Conservation (phyloP, 2,797 vertebrate species). For the Buphagus erythrorhynchus region DNA sequence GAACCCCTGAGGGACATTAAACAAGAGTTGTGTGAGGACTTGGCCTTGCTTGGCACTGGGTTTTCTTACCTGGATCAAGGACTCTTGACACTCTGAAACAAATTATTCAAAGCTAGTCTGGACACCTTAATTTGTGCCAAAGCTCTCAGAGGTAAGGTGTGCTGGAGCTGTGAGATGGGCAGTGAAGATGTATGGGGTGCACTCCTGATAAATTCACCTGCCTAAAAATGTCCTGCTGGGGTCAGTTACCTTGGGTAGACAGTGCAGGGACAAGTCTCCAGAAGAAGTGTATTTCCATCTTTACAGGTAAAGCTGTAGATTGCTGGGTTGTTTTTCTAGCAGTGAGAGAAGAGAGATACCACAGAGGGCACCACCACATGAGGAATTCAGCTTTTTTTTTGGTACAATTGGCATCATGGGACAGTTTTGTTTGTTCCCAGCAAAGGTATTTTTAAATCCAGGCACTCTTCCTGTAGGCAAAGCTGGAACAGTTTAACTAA, state of each 20-base stretch:
- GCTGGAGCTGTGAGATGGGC: not conserved
- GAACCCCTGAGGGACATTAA: not conserved
- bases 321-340: not conserved
- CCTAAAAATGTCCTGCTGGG: not conserved
- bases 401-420: not conserved
- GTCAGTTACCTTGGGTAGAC: not conserved
- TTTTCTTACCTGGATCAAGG: not conserved
- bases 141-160: not conserved
- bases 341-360: not conserved
- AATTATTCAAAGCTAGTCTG: not conserved
- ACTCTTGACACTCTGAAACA: not conserved
- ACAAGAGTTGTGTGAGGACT: not conserved
- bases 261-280: not conserved
- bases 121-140: not conserved
- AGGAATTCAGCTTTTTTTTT: not conserved
- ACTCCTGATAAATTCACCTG: not conserved
- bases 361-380: not conserved
- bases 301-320: not conserved
- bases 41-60: not conserved
- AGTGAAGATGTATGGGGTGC: not conserved
- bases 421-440: not conserved
- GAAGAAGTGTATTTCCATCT: not conserved
- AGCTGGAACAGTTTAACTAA: not conserved
- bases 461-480: not conserved
- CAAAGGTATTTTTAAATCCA: not conserved